Conservation (phyloP, 2,888 invertebrate genomes). For the Antitype chi region DNA sequence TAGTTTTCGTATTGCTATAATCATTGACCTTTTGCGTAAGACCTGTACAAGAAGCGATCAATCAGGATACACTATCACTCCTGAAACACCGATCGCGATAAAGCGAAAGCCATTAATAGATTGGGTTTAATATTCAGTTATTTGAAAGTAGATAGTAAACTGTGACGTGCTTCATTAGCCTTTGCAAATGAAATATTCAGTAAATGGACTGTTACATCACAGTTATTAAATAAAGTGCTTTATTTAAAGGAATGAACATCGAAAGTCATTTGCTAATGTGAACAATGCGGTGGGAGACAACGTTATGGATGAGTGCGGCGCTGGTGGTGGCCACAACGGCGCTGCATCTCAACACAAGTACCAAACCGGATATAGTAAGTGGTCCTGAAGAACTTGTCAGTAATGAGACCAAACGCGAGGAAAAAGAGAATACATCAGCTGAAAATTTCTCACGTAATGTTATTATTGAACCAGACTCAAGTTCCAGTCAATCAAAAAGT, state of each 20-base stretch:
- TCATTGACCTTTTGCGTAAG: slow-evolving; percentile 13
- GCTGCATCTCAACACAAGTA: slow-evolving; percentile 28
- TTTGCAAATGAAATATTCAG: slow-evolving; percentile 11
- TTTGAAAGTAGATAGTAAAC: background rate
- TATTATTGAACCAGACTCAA: background rate
- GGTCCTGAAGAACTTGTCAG: background rate
- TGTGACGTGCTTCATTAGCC: background rate
- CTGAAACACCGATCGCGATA: slow-evolving; percentile 14
- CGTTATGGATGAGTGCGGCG: slow-evolving; percentile 60
- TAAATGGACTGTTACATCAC: background rate
- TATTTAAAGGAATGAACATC: slow-evolving; percentile 51
- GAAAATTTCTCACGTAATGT: slow-evolving; percentile 7
- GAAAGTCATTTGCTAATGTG: slow-evolving; percentile 29
- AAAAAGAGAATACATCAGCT: background rate
- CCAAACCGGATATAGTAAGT: background rate
- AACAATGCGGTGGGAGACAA: slow-evolving; percentile 70
- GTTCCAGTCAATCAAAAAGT: background rate
- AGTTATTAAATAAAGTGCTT: slow-evolving; percentile 11
- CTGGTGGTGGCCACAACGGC: slow-evolving; percentile 51
- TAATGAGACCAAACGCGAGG: background rate
- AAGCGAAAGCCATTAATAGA: slow-evolving; percentile 19
- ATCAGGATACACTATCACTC: slow-evolving; percentile 7
- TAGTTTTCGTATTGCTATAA: background rate
- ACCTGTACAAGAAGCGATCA: slow-evolving; percentile 2
- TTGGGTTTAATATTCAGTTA: slow-evolving; percentile 15